phyloP scores from a whole-genome alignment of 2,113 vertebrate species.

The Brachypodius melanocephalos region DNA sequence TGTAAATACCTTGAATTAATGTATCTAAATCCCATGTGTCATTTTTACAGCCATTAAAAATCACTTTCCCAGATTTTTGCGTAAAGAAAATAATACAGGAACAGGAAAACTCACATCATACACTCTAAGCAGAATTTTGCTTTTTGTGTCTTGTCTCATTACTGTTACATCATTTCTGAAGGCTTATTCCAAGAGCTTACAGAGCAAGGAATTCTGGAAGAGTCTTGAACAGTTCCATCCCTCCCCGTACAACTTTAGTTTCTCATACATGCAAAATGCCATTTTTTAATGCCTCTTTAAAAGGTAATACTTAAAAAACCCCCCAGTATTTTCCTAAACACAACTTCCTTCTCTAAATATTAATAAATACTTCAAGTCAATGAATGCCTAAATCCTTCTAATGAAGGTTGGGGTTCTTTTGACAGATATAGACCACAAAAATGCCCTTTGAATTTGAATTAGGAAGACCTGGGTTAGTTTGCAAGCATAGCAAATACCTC shows the following conservation, averaged over 20 bases:
- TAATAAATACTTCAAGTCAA: not conserved
- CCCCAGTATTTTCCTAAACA: not conserved
- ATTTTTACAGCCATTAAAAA: not conserved
- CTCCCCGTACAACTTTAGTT: not conserved
- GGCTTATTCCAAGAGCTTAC: not conserved
- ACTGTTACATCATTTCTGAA: not conserved
- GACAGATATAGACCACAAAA: not conserved
- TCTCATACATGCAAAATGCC: not conserved
- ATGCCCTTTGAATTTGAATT: not conserved
- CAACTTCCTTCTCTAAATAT: not conserved
- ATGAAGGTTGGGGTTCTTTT: not conserved
- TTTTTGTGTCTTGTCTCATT: not conserved
- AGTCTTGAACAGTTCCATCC: not conserved
- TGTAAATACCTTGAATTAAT: not conserved
- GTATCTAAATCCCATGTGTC: not conserved
- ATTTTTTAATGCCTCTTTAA: not conserved
- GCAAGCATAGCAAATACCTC: not conserved
- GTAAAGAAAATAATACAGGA: not conserved
- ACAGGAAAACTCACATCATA: not conserved
- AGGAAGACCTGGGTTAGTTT: not conserved
- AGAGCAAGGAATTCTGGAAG: not conserved
- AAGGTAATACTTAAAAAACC: not conserved
- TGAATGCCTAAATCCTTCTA: not conserved
- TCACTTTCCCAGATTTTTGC: not conserved
- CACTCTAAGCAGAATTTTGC: not conserved